These are phyloP conservation scores for Leptura quadrifasciata DNA, from an alignment of 2,888 invertebrate genomes.

Conservation along the genomic window DNA sequence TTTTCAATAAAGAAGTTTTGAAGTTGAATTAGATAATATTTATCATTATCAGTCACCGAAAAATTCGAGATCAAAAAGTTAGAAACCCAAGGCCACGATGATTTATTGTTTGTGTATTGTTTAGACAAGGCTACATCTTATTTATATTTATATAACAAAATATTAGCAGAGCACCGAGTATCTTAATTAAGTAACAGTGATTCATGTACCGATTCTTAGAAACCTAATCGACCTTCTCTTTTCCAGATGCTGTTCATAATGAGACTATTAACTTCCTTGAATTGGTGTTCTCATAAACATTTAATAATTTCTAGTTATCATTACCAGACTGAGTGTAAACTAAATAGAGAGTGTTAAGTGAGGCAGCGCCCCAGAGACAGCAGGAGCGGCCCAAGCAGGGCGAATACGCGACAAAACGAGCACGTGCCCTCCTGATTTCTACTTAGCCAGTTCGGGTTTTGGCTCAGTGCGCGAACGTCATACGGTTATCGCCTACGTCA, in stretches of 20 bases:
- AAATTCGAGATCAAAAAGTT: no score
- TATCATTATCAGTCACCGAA: no score
- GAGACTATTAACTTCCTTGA: slow-evolving; percentile 62
- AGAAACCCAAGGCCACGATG: no score
- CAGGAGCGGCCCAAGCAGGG: neutral
- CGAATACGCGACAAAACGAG: neutral
- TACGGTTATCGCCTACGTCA: slow-evolving; percentile 27
- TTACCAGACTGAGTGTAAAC: slow-evolving; percentile 67
- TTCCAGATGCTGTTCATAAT: slow-evolving; percentile 66
- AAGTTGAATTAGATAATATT: no score
- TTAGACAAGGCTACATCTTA: neutral
- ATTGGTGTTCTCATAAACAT: slow-evolving; percentile 68
- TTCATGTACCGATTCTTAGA: neutral
- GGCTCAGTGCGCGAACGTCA: slow-evolving; percentile 32
- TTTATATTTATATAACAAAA: neutral
- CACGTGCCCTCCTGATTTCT: neutral
- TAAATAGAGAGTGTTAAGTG: slow-evolving; percentile 52
- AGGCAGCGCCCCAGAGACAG: slow-evolving; percentile 18
- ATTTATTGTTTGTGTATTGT: neutral
- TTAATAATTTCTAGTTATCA: slow-evolving; percentile 65
- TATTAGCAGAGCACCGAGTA: neutral
- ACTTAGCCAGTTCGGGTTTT: slow-evolving; percentile 15
- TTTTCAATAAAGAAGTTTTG: no score
- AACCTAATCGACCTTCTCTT: neutral
- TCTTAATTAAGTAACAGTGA: neutral